These are phyloP conservation scores for Nasonia giraulti DNA, from an alignment of 1,140 invertebrate species.

Conservation along the genomic window DNA sequence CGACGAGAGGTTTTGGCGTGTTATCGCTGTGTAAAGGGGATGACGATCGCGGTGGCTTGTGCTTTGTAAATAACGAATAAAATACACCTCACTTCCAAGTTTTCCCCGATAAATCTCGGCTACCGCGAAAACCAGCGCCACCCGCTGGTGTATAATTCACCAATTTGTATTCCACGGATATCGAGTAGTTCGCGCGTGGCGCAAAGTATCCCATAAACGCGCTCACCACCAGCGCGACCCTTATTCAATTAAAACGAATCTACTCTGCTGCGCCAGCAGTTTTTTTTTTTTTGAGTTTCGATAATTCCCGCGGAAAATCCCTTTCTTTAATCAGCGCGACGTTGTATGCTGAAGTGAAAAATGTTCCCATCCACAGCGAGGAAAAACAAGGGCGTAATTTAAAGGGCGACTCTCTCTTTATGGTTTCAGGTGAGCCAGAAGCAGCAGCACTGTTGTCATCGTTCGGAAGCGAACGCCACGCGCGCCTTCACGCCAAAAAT, in stretches of 20 bases:
- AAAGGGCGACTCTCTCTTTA: neutral
- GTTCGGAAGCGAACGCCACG: constrained; percentile 1
- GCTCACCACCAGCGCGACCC: constrained; percentile 21
- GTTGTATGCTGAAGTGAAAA: neutral
- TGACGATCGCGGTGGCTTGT: too few relatives aligned
- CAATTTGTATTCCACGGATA: constrained; percentile 58
- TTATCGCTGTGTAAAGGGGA: too few relatives aligned
- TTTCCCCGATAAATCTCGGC: neutral
- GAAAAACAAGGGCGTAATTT: neutral
- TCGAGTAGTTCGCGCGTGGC: constrained; percentile 50
- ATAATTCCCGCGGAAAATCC: too few relatives aligned
- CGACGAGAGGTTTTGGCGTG: too few relatives aligned
- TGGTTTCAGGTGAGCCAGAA: neutral
- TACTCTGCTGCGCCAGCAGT: constrained; percentile 26
- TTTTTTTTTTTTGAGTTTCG: neutral
- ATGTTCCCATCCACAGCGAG: neutral
- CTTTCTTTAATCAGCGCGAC: too few relatives aligned
- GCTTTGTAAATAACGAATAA: too few relatives aligned
- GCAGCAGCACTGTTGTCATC: neutral
- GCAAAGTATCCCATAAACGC: constrained; percentile 58
- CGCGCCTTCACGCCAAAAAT: neutral
- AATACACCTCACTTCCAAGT: too few relatives aligned
- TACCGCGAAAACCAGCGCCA: constrained; percentile 42
- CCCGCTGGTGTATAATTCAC: constrained; percentile 51
- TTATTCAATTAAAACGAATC: constrained; percentile 61